phyloP scores from a whole-genome alignment of 1,140 invertebrate genomes.

The Sitophilus oryzae region DNA sequence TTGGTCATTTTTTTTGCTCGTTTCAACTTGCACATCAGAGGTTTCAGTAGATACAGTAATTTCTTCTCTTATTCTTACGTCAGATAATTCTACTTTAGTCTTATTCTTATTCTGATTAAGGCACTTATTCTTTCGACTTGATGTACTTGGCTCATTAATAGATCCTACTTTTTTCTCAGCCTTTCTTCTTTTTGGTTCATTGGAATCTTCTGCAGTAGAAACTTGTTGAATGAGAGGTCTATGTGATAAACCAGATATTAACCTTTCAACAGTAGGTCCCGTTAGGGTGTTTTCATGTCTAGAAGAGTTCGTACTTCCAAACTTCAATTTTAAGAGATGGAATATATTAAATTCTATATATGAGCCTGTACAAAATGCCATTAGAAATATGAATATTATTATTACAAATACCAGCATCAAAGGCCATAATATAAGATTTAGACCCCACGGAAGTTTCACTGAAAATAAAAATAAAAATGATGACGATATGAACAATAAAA shows the following conservation, averaged over 20 bases:
- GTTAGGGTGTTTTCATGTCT: neutral
- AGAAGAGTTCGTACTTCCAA: neutral
- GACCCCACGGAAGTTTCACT: conserved; percentile 19
- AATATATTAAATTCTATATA: conserved; percentile 23
- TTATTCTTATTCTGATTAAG: too few relatives aligned
- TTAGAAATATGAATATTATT: conserved; percentile 6
- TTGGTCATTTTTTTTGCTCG: too few relatives aligned
- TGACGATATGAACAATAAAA: neutral
- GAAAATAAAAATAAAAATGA: conserved; percentile 11
- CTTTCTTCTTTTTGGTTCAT: too few relatives aligned
- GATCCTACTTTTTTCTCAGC: too few relatives aligned
- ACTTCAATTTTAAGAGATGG: conserved; percentile 18
- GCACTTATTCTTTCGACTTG: too few relatives aligned
- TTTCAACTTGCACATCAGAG: too few relatives aligned
- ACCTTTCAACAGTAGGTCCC: conserved; percentile 6
- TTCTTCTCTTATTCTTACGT: too few relatives aligned
- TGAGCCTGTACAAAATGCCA: conserved; percentile 2
- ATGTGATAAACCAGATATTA: conserved; percentile 4
- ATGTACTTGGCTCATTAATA: too few relatives aligned
- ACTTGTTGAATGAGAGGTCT: conserved; percentile 21
- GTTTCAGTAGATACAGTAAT: too few relatives aligned
- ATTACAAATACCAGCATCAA: conserved; percentile 20
- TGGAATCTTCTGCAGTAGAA: neutral
- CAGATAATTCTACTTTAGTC: too few relatives aligned
- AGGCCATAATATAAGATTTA: conserved; percentile 23